phyloP scores from a whole-genome alignment of 1,140 invertebrate species.

The Drosophila repletoides region DNA sequence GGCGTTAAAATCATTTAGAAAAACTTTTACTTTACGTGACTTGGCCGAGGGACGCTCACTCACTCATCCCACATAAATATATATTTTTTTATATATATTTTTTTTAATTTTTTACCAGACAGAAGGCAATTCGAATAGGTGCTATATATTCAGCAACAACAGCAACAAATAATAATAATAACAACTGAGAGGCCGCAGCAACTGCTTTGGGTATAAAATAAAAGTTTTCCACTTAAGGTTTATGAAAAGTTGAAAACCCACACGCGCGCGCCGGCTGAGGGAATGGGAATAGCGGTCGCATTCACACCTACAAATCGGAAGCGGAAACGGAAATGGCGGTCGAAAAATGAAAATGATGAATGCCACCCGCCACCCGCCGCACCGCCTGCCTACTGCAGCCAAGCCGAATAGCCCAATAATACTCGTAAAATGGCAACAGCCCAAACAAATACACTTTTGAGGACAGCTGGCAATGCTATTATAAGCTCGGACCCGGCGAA shows the following conservation, averaged over 20 bases:
- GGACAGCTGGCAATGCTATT: conserved; percentile 50
- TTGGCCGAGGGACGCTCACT: conserved; percentile 36
- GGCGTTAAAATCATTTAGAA: conserved; percentile 74
- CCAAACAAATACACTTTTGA: conserved; percentile 48
- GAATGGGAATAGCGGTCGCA: conserved; percentile 12
- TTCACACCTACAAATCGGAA: conserved; percentile 40
- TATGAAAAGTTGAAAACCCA: conserved; percentile 74
- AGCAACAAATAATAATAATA: conserved; percentile 3
- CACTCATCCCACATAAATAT: conserved; percentile 58
- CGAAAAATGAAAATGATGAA: conserved; percentile 74
- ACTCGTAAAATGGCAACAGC: conserved; percentile 25
- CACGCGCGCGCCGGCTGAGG: background rate
- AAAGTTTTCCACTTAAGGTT: conserved; percentile 80
- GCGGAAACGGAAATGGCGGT: conserved; percentile 60
- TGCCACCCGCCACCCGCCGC: conserved; percentile 14
- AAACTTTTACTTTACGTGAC: conserved; percentile 75
- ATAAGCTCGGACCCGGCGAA: conserved; percentile 45
- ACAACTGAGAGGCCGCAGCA: conserved; percentile 16
- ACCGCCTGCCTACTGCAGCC: too few relatives aligned
- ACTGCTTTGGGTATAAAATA: conserved; percentile 66
- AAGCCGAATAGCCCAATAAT: background rate
- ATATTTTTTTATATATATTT: too few relatives aligned
- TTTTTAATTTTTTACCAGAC: conserved; percentile 50
- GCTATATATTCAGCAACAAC: conserved; percentile 47
- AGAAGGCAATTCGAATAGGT: conserved; percentile 60